Evolutionary conservation across 2,797 vertebrate species (phyloP).

Genomic region (Oryzias dopingdopingensis): DNA sequence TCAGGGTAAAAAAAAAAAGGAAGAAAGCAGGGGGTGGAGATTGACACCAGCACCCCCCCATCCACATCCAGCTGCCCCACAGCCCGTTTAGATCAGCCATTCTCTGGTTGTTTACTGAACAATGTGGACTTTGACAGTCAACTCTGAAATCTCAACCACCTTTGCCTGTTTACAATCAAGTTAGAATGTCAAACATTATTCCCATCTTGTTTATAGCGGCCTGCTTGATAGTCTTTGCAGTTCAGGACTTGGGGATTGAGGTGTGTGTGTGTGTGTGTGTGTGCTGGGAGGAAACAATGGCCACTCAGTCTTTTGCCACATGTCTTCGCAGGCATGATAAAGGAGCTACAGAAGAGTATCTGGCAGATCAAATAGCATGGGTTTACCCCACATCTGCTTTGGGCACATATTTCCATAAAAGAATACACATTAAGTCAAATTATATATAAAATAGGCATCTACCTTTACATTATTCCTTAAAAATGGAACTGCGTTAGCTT

Average conservation of each 20-base stretch:
- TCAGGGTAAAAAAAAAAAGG: conserved; percentile 50
- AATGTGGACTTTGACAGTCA: conserved; percentile 35
- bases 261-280: not conserved
- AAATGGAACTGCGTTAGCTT: not conserved
- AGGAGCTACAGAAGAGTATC: conserved; percentile 33
- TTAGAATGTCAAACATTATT: conserved; percentile 28
- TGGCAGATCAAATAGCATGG: conserved; percentile 38
- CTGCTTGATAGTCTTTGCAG: conserved; percentile 12
- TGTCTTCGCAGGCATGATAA: conserved; percentile 48
- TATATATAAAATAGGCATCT: not conserved
- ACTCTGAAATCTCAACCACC: conserved; percentile 37
- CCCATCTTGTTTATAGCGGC: conserved; percentile 22
- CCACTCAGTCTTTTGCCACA: conserved; percentile 23
- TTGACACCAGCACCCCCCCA: conserved; percentile 29
- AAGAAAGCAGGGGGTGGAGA: conserved; percentile 47
- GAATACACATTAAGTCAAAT: not conserved
- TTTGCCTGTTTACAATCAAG: conserved; percentile 38
- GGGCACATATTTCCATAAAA: conserved; percentile 13
- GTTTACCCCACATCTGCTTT: conserved; percentile 21
- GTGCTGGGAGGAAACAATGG: conserved; percentile 46
- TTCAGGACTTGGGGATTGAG: not conserved
- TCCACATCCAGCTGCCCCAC: conserved; percentile 16
- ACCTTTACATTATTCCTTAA: not conserved
- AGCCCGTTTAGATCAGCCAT: conserved; percentile 34
- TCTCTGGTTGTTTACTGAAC: conserved; percentile 46